Evolutionary conservation across 1,140 invertebrate genomes (phyloP).

Genomic region (Telenomus remus): DNA sequence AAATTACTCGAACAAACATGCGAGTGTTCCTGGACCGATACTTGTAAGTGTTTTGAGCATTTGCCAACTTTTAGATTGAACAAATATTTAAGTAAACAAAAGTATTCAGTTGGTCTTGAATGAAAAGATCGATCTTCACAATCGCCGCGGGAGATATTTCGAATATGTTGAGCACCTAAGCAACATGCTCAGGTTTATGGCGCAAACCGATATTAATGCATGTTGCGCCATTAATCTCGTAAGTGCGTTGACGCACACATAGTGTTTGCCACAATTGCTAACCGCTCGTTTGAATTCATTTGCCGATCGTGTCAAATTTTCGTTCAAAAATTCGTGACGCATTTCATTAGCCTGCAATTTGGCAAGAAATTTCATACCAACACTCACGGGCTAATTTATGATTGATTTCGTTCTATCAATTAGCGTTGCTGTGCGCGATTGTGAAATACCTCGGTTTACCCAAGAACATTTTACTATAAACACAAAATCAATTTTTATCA

Average conservation of each 20-base stretch:
- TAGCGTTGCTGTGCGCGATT: neutral
- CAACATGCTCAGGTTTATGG: slow-evolving; percentile 8
- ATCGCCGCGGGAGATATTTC: slow-evolving; percentile 14
- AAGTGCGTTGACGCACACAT: slow-evolving; percentile 17
- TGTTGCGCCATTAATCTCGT: slow-evolving; percentile 25
- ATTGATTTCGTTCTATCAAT: neutral
- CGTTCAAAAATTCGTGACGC: slow-evolving; percentile 4
- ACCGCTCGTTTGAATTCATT: slow-evolving; percentile 8
- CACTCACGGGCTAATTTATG: neutral
- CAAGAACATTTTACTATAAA: no score
- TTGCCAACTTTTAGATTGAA: no score
- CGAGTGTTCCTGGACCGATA: no score
- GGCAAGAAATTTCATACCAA: neutral
- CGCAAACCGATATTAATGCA: slow-evolving; percentile 23
- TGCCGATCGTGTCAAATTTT: slow-evolving; percentile 12
- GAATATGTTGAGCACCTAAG: slow-evolving; percentile 11
- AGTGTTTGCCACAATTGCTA: slow-evolving; percentile 13
- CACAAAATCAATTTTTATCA: no score
- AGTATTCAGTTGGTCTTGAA: no score
- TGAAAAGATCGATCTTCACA: neutral
- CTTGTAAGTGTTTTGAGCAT: no score
- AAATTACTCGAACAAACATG: no score
- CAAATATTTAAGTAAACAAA: no score
- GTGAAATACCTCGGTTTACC: no score
- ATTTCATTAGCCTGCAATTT: neutral